phyloP scores from a whole-genome alignment of 2,113 vertebrate genomes.

The Syrmaticus mikado region DNA sequence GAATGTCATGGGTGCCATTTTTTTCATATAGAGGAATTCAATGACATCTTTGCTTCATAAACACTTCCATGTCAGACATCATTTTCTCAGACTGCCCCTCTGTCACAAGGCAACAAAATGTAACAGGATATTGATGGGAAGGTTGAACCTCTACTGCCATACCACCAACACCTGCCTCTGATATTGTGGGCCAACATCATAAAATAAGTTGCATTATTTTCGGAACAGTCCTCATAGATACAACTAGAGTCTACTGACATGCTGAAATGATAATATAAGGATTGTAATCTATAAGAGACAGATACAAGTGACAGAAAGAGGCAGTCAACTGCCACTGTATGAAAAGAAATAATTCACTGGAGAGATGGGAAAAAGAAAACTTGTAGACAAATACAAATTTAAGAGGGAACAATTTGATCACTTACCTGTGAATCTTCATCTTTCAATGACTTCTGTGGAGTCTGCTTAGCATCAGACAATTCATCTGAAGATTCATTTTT shows the following conservation, averaged over 20 bases:
- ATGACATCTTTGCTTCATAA: too few relatives aligned
- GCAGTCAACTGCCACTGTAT: background rate
- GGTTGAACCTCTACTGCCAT: too few relatives aligned
- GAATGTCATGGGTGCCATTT: too few relatives aligned
- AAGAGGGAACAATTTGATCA: background rate
- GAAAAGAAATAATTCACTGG: background rate
- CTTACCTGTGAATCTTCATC: constrained; percentile 90
- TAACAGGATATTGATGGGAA: too few relatives aligned
- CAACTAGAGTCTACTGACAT: background rate
- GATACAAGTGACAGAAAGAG: background rate
- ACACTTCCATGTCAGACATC: too few relatives aligned
- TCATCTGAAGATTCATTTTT: constrained; percentile 95
- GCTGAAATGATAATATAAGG: background rate
- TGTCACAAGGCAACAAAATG: too few relatives aligned
- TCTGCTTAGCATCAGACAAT: constrained; percentile 88
- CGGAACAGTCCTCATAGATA: too few relatives aligned
- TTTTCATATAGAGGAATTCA: too few relatives aligned
- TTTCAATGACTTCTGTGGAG: constrained; percentile 82
- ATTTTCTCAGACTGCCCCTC: too few relatives aligned
- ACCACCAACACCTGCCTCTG: too few relatives aligned
- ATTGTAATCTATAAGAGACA: background rate
- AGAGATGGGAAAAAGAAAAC: background rate
- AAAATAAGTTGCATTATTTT: too few relatives aligned
- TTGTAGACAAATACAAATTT: accelerated
- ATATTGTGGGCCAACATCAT: too few relatives aligned